Percentiles rank a stretch among this genome's conserved stretches.
phyloP scores from a whole-genome alignment of 1,140 invertebrate species.

The Lamellibrachia luymesi region DNA sequence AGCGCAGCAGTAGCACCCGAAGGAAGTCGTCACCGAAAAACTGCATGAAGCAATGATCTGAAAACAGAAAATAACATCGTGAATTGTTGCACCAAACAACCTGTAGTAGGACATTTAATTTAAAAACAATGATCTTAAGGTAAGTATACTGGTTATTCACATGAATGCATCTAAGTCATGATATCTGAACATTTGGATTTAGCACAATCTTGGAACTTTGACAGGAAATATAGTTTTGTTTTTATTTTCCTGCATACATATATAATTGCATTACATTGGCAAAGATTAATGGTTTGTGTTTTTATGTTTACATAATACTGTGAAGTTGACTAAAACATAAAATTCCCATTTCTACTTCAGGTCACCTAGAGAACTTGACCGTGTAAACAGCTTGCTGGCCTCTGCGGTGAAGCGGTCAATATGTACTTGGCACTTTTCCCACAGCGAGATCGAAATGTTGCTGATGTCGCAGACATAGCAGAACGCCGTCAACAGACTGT shows the following conservation, averaged over 20 bases:
- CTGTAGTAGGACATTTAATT: not conserved
- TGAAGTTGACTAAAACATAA: no score
- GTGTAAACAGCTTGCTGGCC: constrained; percentile 77
- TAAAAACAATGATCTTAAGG: not conserved
- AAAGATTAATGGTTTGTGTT: no score
- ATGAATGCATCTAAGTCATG: not conserved
- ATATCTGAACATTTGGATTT: no score
- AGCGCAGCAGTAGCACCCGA: constrained; percentile 80
- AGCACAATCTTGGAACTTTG: no score
- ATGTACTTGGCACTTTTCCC: constrained; percentile 84
- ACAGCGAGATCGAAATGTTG: constrained; percentile 79
- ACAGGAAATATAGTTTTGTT: no score
- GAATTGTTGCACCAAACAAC: not conserved
- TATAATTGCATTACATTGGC: not conserved
- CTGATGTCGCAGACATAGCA: constrained; percentile 88
- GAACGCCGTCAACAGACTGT: constrained; percentile 88
- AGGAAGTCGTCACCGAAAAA: constrained; percentile 95
- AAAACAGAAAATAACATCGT: constrained; percentile 13
- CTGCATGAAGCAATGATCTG: constrained; percentile 49
- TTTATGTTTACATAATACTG: no score
- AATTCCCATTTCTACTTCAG: not conserved
- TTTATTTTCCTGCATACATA: not conserved
- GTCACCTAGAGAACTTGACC: constrained; percentile 78
- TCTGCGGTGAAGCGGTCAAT: constrained; percentile 88
- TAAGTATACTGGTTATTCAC: not conserved